Conservation (phyloP, 1,140 invertebrate species). For the Drosophila ficusphila region DNA sequence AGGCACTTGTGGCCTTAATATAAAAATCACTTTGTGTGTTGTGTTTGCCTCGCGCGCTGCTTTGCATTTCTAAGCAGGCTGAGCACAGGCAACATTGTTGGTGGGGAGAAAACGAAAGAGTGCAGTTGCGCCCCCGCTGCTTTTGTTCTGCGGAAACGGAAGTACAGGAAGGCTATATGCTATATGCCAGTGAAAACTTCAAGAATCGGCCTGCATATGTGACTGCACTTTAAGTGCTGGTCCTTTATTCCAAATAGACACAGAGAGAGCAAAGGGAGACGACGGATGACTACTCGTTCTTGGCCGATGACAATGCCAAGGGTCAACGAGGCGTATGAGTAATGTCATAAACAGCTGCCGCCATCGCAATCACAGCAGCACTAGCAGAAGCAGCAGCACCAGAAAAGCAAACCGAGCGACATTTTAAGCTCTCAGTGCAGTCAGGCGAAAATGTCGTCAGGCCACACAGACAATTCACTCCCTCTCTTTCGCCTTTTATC, state of each 20-base stretch:
- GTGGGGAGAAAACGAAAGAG: constrained; percentile 39
- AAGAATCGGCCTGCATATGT: constrained; percentile 61
- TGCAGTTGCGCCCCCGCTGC: constrained; percentile 30
- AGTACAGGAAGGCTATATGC: constrained; percentile 42
- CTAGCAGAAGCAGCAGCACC: constrained; percentile 51
- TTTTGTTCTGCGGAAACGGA: constrained; percentile 62
- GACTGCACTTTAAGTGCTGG: constrained; percentile 47
- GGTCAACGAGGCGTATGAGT: constrained; percentile 78
- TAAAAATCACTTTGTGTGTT: constrained; percentile 83
- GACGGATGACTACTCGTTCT: constrained; percentile 20
- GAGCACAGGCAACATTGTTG: constrained; percentile 68
- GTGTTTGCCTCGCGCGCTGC: constrained; percentile 73
- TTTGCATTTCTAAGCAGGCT: constrained; percentile 78
- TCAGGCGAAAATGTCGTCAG: constrained; percentile 72
- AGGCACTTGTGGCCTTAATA: constrained; percentile 81
- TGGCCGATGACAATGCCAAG: constrained; percentile 48
- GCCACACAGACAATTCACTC: constrained; percentile 60
- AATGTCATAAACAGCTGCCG: constrained; percentile 79
- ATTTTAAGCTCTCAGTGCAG: constrained; percentile 75
- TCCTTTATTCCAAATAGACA: constrained; percentile 14
- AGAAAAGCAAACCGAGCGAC: constrained; percentile 58
- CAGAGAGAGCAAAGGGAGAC: constrained; percentile 1
- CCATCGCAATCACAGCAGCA: constrained; percentile 77
- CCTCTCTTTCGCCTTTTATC: constrained; percentile 9
- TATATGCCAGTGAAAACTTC: constrained; percentile 30